Conservation (phyloP, 2,888 invertebrate genomes). For the Folsomia candida region DNA sequence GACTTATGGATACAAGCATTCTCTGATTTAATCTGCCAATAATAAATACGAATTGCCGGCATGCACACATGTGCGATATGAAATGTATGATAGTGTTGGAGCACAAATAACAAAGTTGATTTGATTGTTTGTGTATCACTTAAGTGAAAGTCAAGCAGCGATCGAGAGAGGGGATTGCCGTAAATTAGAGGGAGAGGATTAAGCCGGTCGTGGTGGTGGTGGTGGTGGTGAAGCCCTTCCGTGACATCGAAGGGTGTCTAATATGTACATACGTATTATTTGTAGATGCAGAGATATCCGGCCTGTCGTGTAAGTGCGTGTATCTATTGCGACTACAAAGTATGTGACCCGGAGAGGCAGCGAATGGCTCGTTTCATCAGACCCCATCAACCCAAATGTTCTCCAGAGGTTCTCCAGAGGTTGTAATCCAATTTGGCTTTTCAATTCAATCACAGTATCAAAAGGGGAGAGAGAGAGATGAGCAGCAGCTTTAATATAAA, state of each 20-base stretch:
- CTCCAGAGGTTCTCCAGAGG: constrained; percentile 52
- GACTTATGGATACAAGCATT: too few species aligned
- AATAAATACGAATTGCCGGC: too few species aligned
- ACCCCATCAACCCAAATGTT: constrained; percentile 49
- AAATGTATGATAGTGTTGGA: background rate
- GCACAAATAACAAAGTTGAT: background rate
- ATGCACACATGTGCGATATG: background rate
- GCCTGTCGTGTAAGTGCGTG: too few species aligned
- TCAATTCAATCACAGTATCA: constrained; percentile 52
- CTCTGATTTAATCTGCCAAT: background rate
- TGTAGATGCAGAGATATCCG: too few species aligned
- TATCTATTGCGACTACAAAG: background rate
- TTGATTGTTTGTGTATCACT: background rate
- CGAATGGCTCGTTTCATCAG: constrained; percentile 45
- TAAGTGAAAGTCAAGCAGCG: background rate
- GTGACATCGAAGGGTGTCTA: background rate
- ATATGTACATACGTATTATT: too few species aligned
- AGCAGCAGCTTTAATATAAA: constrained; percentile 44
- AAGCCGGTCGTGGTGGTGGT: constrained; percentile 33
- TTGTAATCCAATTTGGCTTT: constrained; percentile 52
- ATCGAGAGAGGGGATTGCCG: constrained; percentile 37
- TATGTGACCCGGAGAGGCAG: background rate
- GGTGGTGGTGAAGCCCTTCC: constrained; percentile 21
- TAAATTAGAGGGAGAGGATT: constrained; percentile 48
- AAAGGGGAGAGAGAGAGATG: constrained; percentile 33